These are phyloP conservation scores for Polyommatus iphigenia DNA, from an alignment of 2,888 invertebrate genomes.

Conservation along the genomic window DNA sequence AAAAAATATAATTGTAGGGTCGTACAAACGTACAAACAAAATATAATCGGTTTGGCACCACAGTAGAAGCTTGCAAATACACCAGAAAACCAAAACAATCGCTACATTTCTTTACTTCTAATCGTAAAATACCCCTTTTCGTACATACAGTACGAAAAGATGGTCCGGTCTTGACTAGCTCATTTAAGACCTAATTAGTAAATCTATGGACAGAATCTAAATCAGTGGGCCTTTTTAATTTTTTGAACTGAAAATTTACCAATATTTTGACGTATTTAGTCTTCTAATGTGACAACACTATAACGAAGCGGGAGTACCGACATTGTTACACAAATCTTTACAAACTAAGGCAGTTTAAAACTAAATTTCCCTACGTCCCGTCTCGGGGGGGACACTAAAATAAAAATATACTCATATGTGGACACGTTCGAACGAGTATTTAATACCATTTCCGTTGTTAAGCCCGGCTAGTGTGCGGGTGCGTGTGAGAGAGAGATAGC, in stretches of 20 bases:
- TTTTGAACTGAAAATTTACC: not conserved
- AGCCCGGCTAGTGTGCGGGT: slow-evolving; percentile 8
- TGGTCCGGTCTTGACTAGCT: slow-evolving; percentile 7
- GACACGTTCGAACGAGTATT: slow-evolving; percentile 5
- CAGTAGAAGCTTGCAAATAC: not conserved
- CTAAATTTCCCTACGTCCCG: slow-evolving; percentile 7
- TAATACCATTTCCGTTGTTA: not conserved
- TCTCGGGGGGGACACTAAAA: not conserved
- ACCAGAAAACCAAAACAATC: not conserved
- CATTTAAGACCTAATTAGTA: slow-evolving; percentile 4
- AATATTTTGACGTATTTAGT: not conserved
- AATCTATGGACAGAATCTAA: slow-evolving; percentile 16
- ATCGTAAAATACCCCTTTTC: not conserved
- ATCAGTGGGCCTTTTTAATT: slow-evolving; percentile 5
- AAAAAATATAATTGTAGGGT: not conserved
- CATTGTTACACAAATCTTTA: slow-evolving; percentile 5
- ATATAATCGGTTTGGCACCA: slow-evolving; percentile 5
- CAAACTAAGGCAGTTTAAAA: slow-evolving; percentile 18
- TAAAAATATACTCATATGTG: slow-evolving; percentile 13
- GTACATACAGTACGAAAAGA: not conserved
- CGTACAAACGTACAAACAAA: not conserved
- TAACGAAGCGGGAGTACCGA: not conserved
- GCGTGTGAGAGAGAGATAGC: slow-evolving; percentile 43
- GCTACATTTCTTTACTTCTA: not conserved
- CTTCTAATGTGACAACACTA: slow-evolving; percentile 2